Percentiles rank a stretch among this genome's conserved stretches.
phyloP scores from a whole-genome alignment of 2,113 vertebrate species.

The Phaethon lepturus region DNA sequence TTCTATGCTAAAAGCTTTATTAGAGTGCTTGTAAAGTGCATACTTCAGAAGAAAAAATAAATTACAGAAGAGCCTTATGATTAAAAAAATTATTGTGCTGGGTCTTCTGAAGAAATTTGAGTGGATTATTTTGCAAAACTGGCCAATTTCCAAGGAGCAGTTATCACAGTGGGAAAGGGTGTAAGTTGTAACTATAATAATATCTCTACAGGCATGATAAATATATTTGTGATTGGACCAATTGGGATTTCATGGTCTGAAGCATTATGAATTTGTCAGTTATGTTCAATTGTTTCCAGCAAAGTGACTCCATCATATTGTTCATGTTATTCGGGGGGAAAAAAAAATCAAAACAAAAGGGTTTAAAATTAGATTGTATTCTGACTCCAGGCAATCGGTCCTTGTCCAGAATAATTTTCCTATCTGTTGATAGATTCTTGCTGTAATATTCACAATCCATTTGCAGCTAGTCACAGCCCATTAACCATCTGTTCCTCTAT shows the following conservation, averaged over 20 bases:
- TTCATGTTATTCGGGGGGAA: background rate
- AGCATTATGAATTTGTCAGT: constrained; percentile 61
- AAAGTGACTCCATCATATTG: constrained; percentile 55
- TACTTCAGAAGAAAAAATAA: constrained; percentile 25
- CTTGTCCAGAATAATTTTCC: constrained; percentile 61
- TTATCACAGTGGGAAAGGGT: constrained; percentile 6
- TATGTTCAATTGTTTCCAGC: constrained; percentile 64
- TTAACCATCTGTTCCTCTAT: constrained; percentile 72
- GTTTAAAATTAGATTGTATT: constrained; percentile 63
- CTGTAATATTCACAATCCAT: constrained; percentile 52
- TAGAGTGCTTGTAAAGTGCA: background rate
- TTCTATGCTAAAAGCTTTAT: background rate
- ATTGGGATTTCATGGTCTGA: constrained; percentile 67
- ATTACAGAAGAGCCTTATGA: background rate
- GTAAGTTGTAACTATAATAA: background rate
- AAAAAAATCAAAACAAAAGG: background rate
- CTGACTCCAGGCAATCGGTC: constrained; percentile 39
- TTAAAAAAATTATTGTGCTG: background rate
- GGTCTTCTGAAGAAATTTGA: background rate
- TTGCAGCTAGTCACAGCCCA: constrained; percentile 64
- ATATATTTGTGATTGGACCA: constrained; percentile 53
- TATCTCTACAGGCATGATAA: constrained; percentile 33
- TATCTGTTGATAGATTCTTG: constrained; percentile 59
- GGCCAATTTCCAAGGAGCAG: background rate
- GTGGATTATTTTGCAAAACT: background rate